phyloP scores from a whole-genome alignment of 2,113 vertebrate species.

The Tretioscincus oriximinensis region DNA sequence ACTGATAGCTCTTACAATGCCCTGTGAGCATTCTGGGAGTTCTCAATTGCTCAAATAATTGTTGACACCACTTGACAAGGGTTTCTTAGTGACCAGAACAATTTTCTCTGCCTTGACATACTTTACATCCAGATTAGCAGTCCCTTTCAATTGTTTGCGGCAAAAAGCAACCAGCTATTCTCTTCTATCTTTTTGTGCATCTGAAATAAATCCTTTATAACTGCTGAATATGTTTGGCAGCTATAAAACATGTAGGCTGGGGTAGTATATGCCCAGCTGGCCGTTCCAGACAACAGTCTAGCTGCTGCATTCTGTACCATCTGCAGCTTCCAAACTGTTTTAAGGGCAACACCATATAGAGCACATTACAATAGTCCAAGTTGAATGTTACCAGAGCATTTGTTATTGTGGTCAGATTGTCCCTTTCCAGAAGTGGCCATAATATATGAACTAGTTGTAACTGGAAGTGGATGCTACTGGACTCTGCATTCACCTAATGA shows the following conservation, averaged over 20 bases:
- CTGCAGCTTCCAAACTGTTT: too few species aligned
- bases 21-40: background rate
- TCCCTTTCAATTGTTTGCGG: constrained; percentile 11
- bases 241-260: background rate
- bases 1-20: constrained; percentile 20
- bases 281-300: too few species aligned
- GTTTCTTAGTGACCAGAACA: background rate
- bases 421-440: too few species aligned
- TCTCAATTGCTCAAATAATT: constrained; percentile 24
- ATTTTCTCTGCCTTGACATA: constrained; percentile 17
- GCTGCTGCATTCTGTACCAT: too few species aligned
- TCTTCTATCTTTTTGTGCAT: background rate
- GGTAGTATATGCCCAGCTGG: constrained; percentile 20
- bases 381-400: too few species aligned
- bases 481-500: too few species aligned
- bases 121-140: constrained; percentile 42
- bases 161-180: constrained; percentile 33
- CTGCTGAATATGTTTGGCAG: background rate
- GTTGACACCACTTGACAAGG: constrained; percentile 16
- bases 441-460: too few species aligned
- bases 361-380: too few species aligned
- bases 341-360: too few species aligned
- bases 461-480: too few species aligned
- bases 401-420: too few species aligned
- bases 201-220: constrained; percentile 37